Evolutionary conservation across 2,797 vertebrate genomes (phyloP).

Genomic region (Rhabdomys pumilio): DNA sequence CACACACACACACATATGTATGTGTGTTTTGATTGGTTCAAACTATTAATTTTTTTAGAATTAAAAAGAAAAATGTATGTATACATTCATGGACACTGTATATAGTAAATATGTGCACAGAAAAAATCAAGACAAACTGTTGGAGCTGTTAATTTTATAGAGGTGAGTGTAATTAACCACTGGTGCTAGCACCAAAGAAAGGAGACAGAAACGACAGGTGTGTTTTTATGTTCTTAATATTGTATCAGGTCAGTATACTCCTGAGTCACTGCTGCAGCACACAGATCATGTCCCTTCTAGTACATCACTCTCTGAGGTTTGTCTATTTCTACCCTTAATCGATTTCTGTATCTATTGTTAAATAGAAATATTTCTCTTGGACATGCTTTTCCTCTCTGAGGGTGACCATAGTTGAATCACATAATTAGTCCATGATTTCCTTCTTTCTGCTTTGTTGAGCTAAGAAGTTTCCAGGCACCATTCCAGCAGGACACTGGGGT

Average conservation of each 20-base stretch:
- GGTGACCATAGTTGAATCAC: background rate
- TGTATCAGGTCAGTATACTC: background rate
- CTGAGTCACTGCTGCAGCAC: background rate
- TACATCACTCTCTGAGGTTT: background rate
- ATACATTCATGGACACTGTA: background rate
- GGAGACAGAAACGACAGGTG: background rate
- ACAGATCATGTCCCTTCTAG: background rate
- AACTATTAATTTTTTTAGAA: background rate
- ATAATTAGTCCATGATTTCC: background rate
- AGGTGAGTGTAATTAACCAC: background rate
- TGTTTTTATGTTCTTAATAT: background rate
- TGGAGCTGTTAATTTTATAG: background rate
- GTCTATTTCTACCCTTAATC: background rate
- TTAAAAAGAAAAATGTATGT: background rate
- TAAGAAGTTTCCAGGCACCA: background rate
- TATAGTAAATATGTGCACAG: background rate
- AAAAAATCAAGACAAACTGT: background rate
- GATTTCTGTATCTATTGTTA: background rate
- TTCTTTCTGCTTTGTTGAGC: background rate
- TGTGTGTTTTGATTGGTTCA: background rate
- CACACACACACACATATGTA: background rate
- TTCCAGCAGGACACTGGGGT: background rate
- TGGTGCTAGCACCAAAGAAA: background rate
- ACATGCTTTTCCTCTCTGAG: background rate
- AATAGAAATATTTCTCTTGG: background rate